Percentiles rank a stretch among this genome's conserved stretches.
These are phyloP conservation scores for Pluvianellus socialis DNA, from an alignment of 2,113 vertebrate genomes.

Conservation along the genomic window DNA sequence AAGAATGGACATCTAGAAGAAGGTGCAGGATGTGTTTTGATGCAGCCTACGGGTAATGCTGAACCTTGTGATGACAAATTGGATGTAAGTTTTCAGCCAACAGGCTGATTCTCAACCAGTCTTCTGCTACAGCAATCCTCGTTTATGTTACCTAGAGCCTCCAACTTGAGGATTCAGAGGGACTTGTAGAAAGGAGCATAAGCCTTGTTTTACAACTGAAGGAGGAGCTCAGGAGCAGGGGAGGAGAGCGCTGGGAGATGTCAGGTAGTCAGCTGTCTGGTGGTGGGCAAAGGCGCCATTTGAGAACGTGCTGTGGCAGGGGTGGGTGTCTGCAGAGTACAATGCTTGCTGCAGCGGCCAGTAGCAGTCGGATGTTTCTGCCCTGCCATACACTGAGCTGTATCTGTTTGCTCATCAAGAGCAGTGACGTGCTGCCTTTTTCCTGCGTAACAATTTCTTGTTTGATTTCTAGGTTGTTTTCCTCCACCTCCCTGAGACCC, in stretches of 20 bases:
- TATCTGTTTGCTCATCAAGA: background rate
- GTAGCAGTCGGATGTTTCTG: background rate
- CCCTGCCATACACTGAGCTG: rapidly evolving
- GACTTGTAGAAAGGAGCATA: background rate
- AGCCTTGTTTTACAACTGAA: background rate
- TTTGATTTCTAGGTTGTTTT: constrained; percentile 85
- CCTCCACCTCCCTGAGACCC: constrained; percentile 89
- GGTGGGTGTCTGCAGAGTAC: background rate
- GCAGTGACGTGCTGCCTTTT: background rate
- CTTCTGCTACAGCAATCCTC: background rate
- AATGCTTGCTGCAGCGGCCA: background rate
- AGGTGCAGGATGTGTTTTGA: background rate
- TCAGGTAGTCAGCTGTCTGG: background rate
- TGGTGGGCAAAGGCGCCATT: background rate
- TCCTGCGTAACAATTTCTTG: background rate
- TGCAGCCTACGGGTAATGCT: background rate
- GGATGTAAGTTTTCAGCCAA: background rate
- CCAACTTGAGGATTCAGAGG: background rate
- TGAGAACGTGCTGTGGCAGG: background rate
- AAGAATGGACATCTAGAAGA: background rate
- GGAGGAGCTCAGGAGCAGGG: background rate
- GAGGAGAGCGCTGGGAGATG: background rate
- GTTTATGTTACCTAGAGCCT: background rate
- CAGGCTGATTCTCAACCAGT: background rate
- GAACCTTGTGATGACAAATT: background rate